Evolutionary conservation across 2,888 invertebrate genomes (phyloP).

Genomic region (Rhamnusium bicolor): DNA sequence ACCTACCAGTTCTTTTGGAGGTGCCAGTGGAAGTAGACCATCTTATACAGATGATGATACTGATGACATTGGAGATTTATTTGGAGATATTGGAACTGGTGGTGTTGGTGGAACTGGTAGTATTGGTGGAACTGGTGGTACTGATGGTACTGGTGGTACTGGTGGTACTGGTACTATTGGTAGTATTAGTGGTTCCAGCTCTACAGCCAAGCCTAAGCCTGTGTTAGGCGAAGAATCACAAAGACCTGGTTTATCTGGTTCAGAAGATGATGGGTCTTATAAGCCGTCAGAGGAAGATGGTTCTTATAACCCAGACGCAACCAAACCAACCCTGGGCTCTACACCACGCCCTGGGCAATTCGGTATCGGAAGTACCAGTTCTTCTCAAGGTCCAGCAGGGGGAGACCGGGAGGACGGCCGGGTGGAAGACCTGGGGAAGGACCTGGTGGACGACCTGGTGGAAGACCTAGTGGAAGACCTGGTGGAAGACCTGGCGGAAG

Average conservation of each 20-base stretch:
- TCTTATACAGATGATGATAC: constrained; percentile 26
- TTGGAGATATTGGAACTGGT: constrained; percentile 41
- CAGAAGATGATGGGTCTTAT: constrained; percentile 54
- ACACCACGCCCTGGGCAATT: constrained; percentile 27
- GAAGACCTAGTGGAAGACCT: constrained; percentile 2
- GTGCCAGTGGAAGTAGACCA: constrained; percentile 10
- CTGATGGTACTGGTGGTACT: neutral
- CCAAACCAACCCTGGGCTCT: neutral
- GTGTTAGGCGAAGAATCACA: constrained; percentile 24
- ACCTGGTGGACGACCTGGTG: constrained; percentile 6
- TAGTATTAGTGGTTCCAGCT: constrained; percentile 42
- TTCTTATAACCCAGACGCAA: constrained; percentile 46
- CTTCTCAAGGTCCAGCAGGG: constrained; percentile 8
- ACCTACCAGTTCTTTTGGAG: constrained; percentile 42
- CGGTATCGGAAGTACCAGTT: constrained; percentile 22
- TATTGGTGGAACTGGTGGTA: constrained; percentile 40
- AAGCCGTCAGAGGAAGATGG: constrained; percentile 52
- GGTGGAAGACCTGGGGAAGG: neutral
- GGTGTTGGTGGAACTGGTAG: constrained; percentile 12
- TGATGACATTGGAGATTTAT: constrained; percentile 50
- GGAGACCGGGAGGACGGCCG: constrained; percentile 1
- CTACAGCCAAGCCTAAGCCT: constrained; percentile 28
- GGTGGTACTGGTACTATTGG: neutral
- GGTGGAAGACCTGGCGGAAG: neutral
- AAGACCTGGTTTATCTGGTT: constrained; percentile 14